A percentile compares a stretch with the other conserved stretches of the same genome.
These are phyloP conservation scores for Galaxias olidus DNA, from an alignment of 2,797 vertebrate genomes.

Conservation along the genomic window DNA sequence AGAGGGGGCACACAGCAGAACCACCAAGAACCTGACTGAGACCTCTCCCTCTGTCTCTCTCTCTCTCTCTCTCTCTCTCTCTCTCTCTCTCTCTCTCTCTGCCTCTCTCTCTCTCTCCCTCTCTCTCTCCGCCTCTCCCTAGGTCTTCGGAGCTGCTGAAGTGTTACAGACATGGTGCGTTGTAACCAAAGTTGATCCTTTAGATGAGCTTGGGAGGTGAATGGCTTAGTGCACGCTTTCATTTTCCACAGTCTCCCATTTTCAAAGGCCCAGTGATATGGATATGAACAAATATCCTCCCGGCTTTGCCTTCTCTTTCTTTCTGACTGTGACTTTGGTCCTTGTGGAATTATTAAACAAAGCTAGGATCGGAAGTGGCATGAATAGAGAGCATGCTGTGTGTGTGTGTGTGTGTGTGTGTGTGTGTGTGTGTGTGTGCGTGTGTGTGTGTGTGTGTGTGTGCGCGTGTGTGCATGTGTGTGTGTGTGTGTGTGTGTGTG, in stretches of 20 bases:
- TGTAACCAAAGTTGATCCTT: slow-evolving; percentile 38
- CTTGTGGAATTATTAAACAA: slow-evolving; percentile 70
- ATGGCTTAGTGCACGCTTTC: slow-evolving; percentile 42
- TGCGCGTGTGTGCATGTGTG: slow-evolving; percentile 37
- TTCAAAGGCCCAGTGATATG: slow-evolving; percentile 39
- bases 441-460: background rate
- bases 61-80: too few species aligned
- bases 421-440: slow-evolving; percentile 26
- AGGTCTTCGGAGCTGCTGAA: slow-evolving; percentile 47
- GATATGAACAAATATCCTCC: slow-evolving; percentile 34
- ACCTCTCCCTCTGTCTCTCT: slow-evolving; percentile 40
- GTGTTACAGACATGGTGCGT: slow-evolving; percentile 57
- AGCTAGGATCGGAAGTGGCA: slow-evolving; percentile 66
- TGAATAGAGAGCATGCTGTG: slow-evolving; percentile 65
- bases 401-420: slow-evolving; percentile 47
- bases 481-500: slow-evolving; percentile 47
- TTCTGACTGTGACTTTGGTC: slow-evolving; percentile 61
- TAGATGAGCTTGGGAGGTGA: slow-evolving; percentile 38
- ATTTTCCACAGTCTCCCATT: slow-evolving; percentile 32
- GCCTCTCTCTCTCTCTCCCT: slow-evolving; percentile 24
- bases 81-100: slow-evolving; percentile 33
- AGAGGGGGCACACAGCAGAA: slow-evolving; percentile 67
- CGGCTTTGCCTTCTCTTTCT: slow-evolving; percentile 26
- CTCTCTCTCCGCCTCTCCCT: slow-evolving; percentile 34
- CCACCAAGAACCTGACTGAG: slow-evolving; percentile 75